Conservation (phyloP, 2,797 vertebrate genomes). For the Pitangus sulphuratus region DNA sequence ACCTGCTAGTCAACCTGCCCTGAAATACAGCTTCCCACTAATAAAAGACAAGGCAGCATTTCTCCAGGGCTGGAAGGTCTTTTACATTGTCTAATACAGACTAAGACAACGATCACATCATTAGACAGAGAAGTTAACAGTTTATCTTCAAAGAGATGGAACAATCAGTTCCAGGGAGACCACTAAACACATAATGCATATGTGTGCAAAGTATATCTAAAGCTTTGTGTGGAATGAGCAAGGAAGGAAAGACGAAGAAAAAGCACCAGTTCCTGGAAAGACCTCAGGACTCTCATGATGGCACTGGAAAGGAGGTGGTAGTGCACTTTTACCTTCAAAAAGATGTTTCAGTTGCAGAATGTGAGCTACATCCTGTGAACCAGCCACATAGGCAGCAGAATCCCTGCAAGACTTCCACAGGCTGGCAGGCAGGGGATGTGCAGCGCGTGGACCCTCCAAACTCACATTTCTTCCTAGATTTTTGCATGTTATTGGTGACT, state of each 20-base stretch:
- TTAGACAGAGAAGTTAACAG: neutral
- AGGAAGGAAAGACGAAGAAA: neutral
- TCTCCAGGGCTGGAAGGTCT: neutral
- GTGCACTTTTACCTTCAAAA: neutral
- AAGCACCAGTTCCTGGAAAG: neutral
- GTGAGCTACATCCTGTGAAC: neutral
- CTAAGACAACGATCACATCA: neutral
- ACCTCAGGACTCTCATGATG: neutral
- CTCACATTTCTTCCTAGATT: neutral
- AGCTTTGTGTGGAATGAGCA: rapidly evolving
- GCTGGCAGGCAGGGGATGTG: neutral
- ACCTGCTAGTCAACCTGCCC: neutral
- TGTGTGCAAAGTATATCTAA: neutral
- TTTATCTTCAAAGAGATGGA: neutral
- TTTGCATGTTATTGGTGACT: neutral
- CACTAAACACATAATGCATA: neutral
- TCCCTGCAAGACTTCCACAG: neutral
- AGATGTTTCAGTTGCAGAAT: neutral
- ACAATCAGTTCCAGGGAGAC: neutral
- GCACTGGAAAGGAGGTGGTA: neutral
- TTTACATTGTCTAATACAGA: neutral
- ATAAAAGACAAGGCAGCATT: neutral
- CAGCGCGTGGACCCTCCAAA: neutral
- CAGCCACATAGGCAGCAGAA: rapidly evolving
- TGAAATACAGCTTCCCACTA: neutral